Evolutionary conservation across 2,797 vertebrate species (phyloP), one percentile per base, ranked within the genome.

Genomic region (Sciaenops ocellatus): DNA sequence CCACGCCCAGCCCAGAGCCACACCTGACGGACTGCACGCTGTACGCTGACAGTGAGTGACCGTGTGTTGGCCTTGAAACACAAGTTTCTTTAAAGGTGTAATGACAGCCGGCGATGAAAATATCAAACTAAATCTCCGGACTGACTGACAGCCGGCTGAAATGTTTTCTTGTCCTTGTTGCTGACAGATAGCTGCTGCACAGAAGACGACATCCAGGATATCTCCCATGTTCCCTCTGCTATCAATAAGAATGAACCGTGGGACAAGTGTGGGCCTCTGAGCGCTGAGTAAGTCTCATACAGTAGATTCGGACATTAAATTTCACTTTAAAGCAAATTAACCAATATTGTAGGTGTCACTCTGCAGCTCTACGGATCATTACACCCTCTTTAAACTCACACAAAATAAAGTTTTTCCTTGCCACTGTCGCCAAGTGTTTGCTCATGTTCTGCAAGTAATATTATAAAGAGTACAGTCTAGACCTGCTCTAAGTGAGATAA

Each of bases 31-130:
- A 94, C 52, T 97, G 96, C 17, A 68, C 81, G 0, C 87, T 96
- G 62, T 96, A 96, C 13, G 85, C 89, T 1, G 93, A 95, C 69
- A 95, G 96, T 97, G 80, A 94, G 96, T 95, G 80, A 41, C 60
- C 20, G 20, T n/a, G 11, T 12, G 26, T 68, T 57, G 28, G n/a
- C 6, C 15, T 28, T 5, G 50, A 50, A 48, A 46, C 47, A 16
- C n/a, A n/a, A n/a, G 26, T 17, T 22, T 41, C 17, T 48, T 22
- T 38, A 24, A 18, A 46, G 44, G 10, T 20, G 50, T 47, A 9
- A 38, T 68, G 59, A 63, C 34, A 46, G 24, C 6, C 10, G n/a
- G 44, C 16, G 34, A 30, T 66, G 41, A 30, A 38, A 60, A 30
- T 17, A 28, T 66, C 42, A 38, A 48, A 48, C 5, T 41, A 10